A percentile compares a stretch with the other conserved stretches of the same genome.
phyloP scores from a whole-genome alignment of 2,888 invertebrate species.

The Eudasyphora cyanicolor region DNA sequence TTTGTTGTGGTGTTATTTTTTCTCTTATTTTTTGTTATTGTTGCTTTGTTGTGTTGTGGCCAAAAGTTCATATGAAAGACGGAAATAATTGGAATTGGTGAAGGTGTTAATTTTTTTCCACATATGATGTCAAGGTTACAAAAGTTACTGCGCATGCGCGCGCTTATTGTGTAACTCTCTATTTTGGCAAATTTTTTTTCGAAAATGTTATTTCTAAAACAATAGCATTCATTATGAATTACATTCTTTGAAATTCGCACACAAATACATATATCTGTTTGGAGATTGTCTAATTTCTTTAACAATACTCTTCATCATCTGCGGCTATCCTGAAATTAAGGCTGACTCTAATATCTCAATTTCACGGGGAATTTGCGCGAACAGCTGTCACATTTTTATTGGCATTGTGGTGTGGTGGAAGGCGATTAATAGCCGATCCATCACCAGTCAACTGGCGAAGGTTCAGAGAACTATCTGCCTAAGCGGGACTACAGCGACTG shows the following conservation, averaged over 20 bases:
- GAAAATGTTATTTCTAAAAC: conserved; percentile 1
- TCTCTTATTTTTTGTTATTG: neutral
- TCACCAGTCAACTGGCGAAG: no score
- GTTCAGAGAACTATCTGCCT: no score
- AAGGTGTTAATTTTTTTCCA: conserved; percentile 26
- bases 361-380: no score
- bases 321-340: no score
- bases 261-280: no score
- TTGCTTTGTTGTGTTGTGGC: neutral
- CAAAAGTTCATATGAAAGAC: conserved; percentile 11
- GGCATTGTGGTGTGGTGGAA: no score
- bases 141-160: neutral
- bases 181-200: neutral
- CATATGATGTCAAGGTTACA: conserved; percentile 36
- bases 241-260: neutral
- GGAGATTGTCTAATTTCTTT: no score
- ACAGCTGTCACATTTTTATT: no score
- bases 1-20: conserved; percentile 1
- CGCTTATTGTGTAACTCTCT: neutral
- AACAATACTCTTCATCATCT: no score
- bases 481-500: no score
- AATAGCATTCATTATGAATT: neutral
- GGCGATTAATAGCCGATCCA: no score
- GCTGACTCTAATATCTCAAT: no score
- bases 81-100: conserved; percentile 33